A percentile compares a stretch with the other conserved stretches of the same genome.
phyloP scores from a whole-genome alignment of 2,113 vertebrate genomes.

The Patagioenas fasciata region DNA sequence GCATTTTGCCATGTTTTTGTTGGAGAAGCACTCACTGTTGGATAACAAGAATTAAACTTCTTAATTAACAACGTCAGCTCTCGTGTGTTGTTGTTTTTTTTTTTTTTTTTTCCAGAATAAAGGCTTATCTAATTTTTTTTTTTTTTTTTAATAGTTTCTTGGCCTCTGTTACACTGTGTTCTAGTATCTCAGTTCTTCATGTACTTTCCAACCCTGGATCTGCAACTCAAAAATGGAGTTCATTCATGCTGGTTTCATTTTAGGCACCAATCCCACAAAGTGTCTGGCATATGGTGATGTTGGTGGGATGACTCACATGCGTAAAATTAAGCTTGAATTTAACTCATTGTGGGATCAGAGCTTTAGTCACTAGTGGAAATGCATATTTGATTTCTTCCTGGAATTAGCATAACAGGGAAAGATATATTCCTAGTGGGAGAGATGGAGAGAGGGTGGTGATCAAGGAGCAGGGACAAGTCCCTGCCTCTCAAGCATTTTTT shows the following conservation, averaged over 20 bases:
- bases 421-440: background rate
- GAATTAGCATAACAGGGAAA: background rate
- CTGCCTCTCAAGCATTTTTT: background rate
- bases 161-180: background rate
- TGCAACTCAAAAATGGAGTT: constrained; percentile 2
- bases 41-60: constrained; percentile 6
- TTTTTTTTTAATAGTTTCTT: background rate
- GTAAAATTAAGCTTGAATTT: constrained; percentile 28
- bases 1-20: constrained; percentile 51
- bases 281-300: background rate
- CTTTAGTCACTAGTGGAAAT: constrained; percentile 2
- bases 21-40: constrained; percentile 21
- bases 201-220: background rate
- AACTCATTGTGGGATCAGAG: constrained; percentile 22
- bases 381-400: background rate
- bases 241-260: constrained; percentile 23
- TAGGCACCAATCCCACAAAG: constrained; percentile 13
- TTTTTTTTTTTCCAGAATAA: background rate
- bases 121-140: background rate
- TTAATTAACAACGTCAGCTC: constrained; percentile 50
- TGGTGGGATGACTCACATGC: constrained; percentile 25
- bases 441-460: background rate
- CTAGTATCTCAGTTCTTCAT: background rate
- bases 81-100: background rate
- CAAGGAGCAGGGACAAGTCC: background rate